phyloP scores from a whole-genome alignment of 2,888 invertebrate species.

The Drosophila flavopinicola region DNA sequence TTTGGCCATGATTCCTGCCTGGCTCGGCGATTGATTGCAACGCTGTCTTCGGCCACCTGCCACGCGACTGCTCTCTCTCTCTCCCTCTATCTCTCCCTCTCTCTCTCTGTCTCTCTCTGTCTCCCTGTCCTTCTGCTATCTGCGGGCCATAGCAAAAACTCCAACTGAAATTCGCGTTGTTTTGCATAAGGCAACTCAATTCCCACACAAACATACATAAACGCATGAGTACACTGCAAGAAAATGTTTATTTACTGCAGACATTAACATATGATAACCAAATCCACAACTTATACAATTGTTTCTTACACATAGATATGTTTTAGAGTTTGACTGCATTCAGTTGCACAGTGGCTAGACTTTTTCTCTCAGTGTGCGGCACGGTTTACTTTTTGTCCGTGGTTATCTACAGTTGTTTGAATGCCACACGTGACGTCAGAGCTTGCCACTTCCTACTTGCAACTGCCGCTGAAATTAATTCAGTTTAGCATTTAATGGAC shows the following conservation, averaged over 20 bases:
- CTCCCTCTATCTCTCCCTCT: neutral
- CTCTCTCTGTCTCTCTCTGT: neutral
- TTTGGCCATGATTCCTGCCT: constrained; percentile 46
- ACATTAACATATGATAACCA: neutral
- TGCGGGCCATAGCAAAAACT: constrained; percentile 10
- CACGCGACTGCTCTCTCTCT: constrained; percentile 12
- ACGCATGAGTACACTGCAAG: neutral
- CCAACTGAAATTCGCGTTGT: neutral
- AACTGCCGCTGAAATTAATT: neutral
- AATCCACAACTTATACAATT: too few relatives aligned
- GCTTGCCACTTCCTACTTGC: constrained; percentile 4
- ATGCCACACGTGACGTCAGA: constrained; percentile 44
- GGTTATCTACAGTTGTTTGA: constrained; percentile 29
- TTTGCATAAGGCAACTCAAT: neutral
- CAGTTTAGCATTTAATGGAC: constrained; percentile 33
- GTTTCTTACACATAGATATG: too few relatives aligned
- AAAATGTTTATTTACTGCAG: neutral
- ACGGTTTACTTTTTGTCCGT: constrained; percentile 7
- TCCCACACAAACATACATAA: neutral
- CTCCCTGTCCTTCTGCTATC: constrained; percentile 1
- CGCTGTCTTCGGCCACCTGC: constrained; percentile 25
- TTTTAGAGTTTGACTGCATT: too few relatives aligned
- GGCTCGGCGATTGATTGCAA: constrained; percentile 57
- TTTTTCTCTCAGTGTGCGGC: constrained; percentile 6
- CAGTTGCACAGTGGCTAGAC: neutral